A percentile compares a stretch with the other conserved stretches of the same genome.
These are phyloP conservation scores for Epizoanthus ramosus DNA, from an alignment of 92 coral and sea anemone genomes.

Conservation along the genomic window DNA sequence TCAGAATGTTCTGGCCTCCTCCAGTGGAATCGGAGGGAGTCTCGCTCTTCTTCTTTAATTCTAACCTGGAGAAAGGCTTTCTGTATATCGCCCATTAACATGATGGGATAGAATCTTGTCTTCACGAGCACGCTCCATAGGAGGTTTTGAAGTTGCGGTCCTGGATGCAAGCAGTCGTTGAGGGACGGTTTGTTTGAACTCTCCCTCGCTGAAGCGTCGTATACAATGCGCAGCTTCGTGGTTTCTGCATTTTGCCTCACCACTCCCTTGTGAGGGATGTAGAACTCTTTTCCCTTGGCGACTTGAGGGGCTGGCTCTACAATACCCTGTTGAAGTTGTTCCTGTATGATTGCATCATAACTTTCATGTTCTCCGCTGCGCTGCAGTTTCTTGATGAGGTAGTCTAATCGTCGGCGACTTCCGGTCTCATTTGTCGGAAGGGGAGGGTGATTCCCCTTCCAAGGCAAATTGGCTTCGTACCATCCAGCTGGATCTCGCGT, in stretches of 20 bases:
- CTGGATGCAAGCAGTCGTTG: conserved; percentile 36
- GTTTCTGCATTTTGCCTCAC: conserved; percentile 13
- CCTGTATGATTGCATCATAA: conserved; percentile 36
- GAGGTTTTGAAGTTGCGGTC: conserved; percentile 20
- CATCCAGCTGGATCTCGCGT: conserved; percentile 40
- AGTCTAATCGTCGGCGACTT: conserved; percentile 30
- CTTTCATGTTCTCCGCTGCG: conserved; percentile 24
- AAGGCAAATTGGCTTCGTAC: conserved; percentile 30
- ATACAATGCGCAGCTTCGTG: conserved; percentile 35
- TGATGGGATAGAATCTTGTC: conserved; percentile 29
- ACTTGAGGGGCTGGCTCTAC: conserved; percentile 31
- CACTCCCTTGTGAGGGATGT: conserved; percentile 38
- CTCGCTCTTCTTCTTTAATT: conserved; percentile 37
- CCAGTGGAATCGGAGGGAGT: conserved; percentile 49
- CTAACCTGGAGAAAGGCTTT: conserved; percentile 31
- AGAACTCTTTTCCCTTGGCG: conserved; percentile 12
- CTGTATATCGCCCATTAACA: conserved; percentile 41
- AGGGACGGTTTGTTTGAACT: conserved; percentile 2
- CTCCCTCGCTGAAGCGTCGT: conserved; percentile 34
- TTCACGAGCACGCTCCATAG: conserved; percentile 36
- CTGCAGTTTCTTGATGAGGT: conserved; percentile 30
- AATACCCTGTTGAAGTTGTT: conserved; percentile 37
- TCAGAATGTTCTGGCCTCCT: conserved; percentile 19
- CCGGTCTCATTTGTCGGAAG: conserved; percentile 38
- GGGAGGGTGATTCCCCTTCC: conserved; percentile 39